Evolutionary conservation across 1,140 invertebrate genomes (phyloP), one percentile per base, ranked within the genome.

Genomic region (Aphis gossypii): DNA sequence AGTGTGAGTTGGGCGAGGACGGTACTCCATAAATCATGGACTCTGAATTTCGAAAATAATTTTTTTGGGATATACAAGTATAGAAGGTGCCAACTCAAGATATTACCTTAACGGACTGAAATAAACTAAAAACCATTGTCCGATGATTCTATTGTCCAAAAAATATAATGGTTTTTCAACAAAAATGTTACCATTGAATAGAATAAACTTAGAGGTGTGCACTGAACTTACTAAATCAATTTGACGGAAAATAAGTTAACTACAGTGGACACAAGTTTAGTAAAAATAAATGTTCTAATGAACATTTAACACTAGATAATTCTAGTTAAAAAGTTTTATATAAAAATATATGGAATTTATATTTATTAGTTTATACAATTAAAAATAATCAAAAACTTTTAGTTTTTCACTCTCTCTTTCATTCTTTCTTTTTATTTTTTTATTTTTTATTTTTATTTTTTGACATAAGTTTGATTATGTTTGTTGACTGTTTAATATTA

Each of bases 41-140:
- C 30, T n/a, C 89, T 21, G 25, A 90, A 90, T 44, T 60, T 68
- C 18, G 25, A 90, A 90, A 41, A 41, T 68, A 44, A 30, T 90
- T 90, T 90, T 60, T 56, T 90, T 56, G 21, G 21, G 48, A 54
- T 56, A 41, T 38, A 60, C 51, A 38, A 11, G 51, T 89, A 68
- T 90, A 44, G 88, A 90, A 60, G 41, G 54, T 60, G 89, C 89
- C 89, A 90, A 90, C 56, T 44, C 38, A 90, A 90, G 54, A 90
- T 90, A 68, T 68, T 68, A 90, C 89, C 89, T 90, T 90, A 90
- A 68, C 25, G 38, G 89, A 44, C 18, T 68, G 23, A 90, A 90
- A 90, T 68, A 90, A 90, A 90, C 54, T 60, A 90, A 90, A 90
- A 90, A 90, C 89, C 54, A 68, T 68, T 90, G 54, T 68, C 56